Evolutionary conservation across 2,797 vertebrate species (phyloP), one percentile per base, ranked within the genome.

Genomic region (Anabas testudineus): DNA sequence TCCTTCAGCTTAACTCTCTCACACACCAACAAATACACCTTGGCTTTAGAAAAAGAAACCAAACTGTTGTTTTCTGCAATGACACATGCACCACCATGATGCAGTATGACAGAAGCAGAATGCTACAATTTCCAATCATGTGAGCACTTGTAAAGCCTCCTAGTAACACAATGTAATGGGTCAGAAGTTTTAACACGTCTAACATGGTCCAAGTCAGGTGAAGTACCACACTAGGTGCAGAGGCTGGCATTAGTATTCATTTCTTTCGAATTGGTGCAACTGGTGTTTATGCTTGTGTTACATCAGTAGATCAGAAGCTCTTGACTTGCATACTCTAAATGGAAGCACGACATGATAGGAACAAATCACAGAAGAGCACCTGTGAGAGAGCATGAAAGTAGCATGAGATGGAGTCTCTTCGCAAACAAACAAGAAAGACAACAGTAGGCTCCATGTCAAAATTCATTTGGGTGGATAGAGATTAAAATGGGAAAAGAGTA

Each of bases 271-370:
- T 26, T 76, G 43, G 64, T 43, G 55, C 19, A 70, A 56, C 56
- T 36, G 34, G 30, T 32, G 30, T 32, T 32, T 10, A 32, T 32
- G 30, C 54, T 51, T 19, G 12, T 67, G 39, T 59, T 59, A 63
- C 62, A 81, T 74, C 43, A 81, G 61, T 73, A 65, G 16, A 78
- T 59, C 45, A 45, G 48, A 69, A 43, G 53, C 34, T 34, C 65
- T 59, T 69, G 70, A 78, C 74, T 51, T 14, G 30, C 24, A 14
- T 39, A 24, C 36, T 53, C 28, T 48, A 60, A 64, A 53, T 64
- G 56, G 59, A 52, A 67, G 37, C 28, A 19, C n/a, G n/a, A 19
- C 21, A 14, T 21, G 14, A 18, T 61, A 45, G 45, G 28, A 63
- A 14, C 42, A 70, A 41, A 28, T 36, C 14, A 21, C 26, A 60